phyloP scores from a whole-genome alignment of 2,888 invertebrate species.

The Epiperipatus broadwayi region DNA sequence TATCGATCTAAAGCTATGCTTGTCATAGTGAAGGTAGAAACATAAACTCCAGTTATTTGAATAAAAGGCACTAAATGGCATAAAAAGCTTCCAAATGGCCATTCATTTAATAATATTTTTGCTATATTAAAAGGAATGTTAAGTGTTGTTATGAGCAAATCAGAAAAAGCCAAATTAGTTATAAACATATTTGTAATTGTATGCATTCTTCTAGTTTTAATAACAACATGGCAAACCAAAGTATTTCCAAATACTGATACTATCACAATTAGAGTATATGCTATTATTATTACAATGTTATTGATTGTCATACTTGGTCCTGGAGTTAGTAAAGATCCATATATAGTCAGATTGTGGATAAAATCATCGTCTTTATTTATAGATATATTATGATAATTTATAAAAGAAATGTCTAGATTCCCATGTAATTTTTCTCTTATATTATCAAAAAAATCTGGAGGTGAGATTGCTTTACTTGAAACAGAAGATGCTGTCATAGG shows the following conservation, averaged over 20 bases:
- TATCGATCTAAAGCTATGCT: slow-evolving; percentile 31
- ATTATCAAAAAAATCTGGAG: too few species aligned
- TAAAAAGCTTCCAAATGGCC: slow-evolving; percentile 31
- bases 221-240: slow-evolving; percentile 35
- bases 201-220: slow-evolving; percentile 34
- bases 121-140: slow-evolving; percentile 32
- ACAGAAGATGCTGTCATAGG: too few species aligned
- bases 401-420: too few species aligned
- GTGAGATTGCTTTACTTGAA: too few species aligned
- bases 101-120: slow-evolving; percentile 27
- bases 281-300: slow-evolving; percentile 18
- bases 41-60: slow-evolving; percentile 29
- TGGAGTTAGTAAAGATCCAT: too few species aligned
- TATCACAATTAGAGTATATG: slow-evolving; percentile 32
- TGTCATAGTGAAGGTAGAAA: slow-evolving; percentile 31
- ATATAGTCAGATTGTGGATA: too few species aligned
- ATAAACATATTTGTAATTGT: slow-evolving; percentile 38
- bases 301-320: too few species aligned
- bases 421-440: too few species aligned
- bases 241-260: slow-evolving; percentile 29
- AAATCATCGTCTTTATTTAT: too few species aligned
- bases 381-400: too few species aligned
- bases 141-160: slow-evolving; percentile 25
- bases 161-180: slow-evolving; percentile 35
- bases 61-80: slow-evolving; percentile 30